Base-by-base conservation (phyloP, 2,888 invertebrate genomes). In the Philhelius pedissequus region DNA sequence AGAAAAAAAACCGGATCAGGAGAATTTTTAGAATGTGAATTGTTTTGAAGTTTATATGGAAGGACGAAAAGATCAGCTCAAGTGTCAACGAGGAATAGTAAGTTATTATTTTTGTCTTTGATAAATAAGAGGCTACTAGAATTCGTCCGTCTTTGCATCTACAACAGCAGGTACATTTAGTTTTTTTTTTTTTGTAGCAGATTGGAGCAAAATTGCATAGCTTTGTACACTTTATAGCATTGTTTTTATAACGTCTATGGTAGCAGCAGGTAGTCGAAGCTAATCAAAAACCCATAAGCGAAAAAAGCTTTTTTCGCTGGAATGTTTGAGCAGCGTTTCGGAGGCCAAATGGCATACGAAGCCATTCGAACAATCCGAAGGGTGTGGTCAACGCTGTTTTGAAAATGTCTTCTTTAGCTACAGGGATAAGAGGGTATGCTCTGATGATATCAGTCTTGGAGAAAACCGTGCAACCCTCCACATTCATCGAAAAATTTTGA, bases 81-180 rank as follows among this genome's bases (percentile, higher is more conserved):
- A 0, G 52, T 64, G 8, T 74, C 64, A 25, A 74, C 18, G 11
- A 69, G 54, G 4, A 69, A 56, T 5, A 43, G 9, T n/a, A 56
- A 54, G 9, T 56, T 54, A 4, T 52, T 43, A 20, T 27, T 43
- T 30, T 22, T 74, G 11, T 74, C 64, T 45, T 32, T 74, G n/a
- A 74, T 56, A 11, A 54, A 54, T 54, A 74, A 30, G 22, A 45
- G 62, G 64, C 74, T 30, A 40, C 40, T 74, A 11, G 30, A 62
- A 32, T 8, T 11, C 2, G 7, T 35, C 40, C 40, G 68, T 69
- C 60, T 76, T 62, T 40, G 69, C 69, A 60, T 60, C 76, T 69
- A 22, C 60, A 58, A 68, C 40, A 43, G 60, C 48, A 52, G 76
- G 38, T 48, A 27, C 0, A 38, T 2, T 13, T 69, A 50, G 58